Evolutionary conservation across 1,140 invertebrate species (phyloP), one percentile per base, ranked within the genome.

Genomic region (Dermatophagoides farinae): DNA sequence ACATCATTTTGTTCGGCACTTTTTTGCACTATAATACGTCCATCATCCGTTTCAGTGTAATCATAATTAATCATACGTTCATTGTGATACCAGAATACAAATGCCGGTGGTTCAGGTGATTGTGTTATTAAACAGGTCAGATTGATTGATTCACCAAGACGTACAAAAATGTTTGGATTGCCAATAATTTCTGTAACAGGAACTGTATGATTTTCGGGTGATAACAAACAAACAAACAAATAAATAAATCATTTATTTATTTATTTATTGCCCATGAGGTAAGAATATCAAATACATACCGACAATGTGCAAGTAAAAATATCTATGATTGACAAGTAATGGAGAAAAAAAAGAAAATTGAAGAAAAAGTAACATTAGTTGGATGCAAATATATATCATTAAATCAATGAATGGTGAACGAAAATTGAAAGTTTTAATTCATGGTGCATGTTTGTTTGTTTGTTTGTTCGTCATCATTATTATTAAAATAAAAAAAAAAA

Each of bases 121-220:
- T 86, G 85, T 53, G 83, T 75, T 62, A 92, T 85, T 60, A 89
- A 81, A 73, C 88, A 92, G 47, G 88, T 92, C 63, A 92, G 77
- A 75, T 91, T 91, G 72, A 92, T 91, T 66, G 86, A 89, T 70
- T 86, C 89, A 53, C 86, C 87, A 61, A 83, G 77, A 74, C 89
- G 84, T 68, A 91, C 89, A 74, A 85, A 89, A 65, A 91, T 76
- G 71, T 91, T 87, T 39, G 86, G 85, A 47, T 82, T 84, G 49
- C 87, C 88, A 61, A 89, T 78, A 66, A 91, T 89, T 71, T 86
- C 82, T 31, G 87, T 87, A 65, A 83, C 82, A 38, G 87, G 86
- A 70, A 89, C 87, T 91, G 79, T 14, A 71, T 6, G 4, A 46
- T 2, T 46, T 46, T 46, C 1, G 64, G 80, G n/a, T n/a, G n/a